These are phyloP conservation scores for Sula dactylatra DNA, from an alignment of 2,113 vertebrate species.

Conservation along the genomic window DNA sequence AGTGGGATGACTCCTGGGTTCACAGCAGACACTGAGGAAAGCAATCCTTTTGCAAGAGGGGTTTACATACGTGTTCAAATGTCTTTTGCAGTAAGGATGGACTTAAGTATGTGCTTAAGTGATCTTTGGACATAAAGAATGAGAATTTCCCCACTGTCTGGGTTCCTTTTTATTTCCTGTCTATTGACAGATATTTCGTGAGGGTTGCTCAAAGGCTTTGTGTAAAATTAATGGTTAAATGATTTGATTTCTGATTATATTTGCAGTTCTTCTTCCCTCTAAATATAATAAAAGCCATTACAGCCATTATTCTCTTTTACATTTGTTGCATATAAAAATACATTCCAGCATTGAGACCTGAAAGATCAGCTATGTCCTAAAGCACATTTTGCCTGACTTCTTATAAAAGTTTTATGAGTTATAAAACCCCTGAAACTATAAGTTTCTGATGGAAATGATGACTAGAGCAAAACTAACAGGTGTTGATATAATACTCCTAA, in stretches of 20 bases:
- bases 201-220: not conserved
- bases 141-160: not conserved
- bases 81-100: not conserved
- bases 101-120: not conserved
- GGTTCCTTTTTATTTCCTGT: not conserved
- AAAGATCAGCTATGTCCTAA: conserved; percentile 30
- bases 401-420: conserved; percentile 18
- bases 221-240: not conserved
- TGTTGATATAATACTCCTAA: not conserved
- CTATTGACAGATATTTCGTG: not conserved
- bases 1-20: not conserved
- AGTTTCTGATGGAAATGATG: conserved; percentile 35
- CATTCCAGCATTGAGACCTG: not conserved
- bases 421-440: conserved; percentile 30
- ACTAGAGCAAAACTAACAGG: conserved; percentile 32
- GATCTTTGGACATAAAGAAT: not conserved
- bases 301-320: not conserved
- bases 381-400: not conserved
- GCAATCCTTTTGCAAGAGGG: not conserved
- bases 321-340: conserved; percentile 17
- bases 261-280: not conserved
- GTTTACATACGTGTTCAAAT: not conserved
- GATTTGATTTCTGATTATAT: conserved; percentile 7
- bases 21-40: not conserved
- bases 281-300: not conserved